These are phyloP conservation scores for Pyrrhosoma nymphula DNA, from an alignment of 2,888 invertebrate genomes.

Conservation along the genomic window DNA sequence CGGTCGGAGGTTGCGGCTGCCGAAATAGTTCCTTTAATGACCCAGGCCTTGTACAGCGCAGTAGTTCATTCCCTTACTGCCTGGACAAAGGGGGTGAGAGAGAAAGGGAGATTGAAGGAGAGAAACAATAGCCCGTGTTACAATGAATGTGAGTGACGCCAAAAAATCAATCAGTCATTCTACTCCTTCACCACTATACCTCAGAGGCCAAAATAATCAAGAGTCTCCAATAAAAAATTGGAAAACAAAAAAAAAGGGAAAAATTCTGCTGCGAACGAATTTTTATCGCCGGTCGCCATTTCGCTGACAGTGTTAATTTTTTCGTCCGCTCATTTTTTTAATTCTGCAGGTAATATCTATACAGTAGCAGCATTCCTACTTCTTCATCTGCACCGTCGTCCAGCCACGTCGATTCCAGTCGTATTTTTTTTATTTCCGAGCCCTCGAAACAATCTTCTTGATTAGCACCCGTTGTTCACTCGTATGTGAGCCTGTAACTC, in stretches of 20 bases:
- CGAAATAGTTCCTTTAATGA: neutral
- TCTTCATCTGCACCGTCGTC: too few relatives aligned
- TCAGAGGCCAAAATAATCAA: conserved; percentile 10
- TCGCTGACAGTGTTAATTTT: neutral
- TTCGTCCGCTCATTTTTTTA: neutral
- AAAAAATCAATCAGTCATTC: neutral
- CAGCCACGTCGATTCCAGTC: neutral
- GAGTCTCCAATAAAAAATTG: neutral
- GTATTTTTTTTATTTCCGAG: neutral
- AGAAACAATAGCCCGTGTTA: neutral
- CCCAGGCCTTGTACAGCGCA: neutral
- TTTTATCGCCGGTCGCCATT: neutral
- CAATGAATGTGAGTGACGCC: neutral
- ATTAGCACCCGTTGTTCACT: neutral
- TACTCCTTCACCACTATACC: neutral
- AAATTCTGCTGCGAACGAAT: neutral
- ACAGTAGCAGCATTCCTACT: neutral
- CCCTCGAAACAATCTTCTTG: neutral
- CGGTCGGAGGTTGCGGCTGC: neutral
- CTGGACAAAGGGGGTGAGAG: too few relatives aligned
- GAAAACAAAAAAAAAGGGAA: neutral
- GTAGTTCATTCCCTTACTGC: neutral
- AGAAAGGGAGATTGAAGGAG: neutral
- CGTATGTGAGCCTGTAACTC: neutral
- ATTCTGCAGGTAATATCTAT: conserved; percentile 3